Evolutionary conservation across 1,140 invertebrate genomes (phyloP), one percentile per base, ranked within the genome.

Genomic region (Lysiphlebus fabarum): DNA sequence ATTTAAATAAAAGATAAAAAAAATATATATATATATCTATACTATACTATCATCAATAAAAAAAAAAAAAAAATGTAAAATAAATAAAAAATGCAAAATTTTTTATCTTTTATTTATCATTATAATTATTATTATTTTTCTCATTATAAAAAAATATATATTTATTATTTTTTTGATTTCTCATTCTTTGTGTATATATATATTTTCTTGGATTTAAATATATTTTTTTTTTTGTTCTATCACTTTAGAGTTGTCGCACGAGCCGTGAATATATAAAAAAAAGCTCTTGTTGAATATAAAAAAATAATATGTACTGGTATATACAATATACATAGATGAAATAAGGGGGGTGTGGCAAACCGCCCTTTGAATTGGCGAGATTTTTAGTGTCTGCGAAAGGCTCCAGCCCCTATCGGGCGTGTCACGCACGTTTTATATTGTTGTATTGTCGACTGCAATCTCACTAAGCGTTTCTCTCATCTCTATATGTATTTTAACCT

Each of bases 381-480:
- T 79, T 78, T 61, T 77, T 69, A 70, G 72, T 74, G 75, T 71
- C 73, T 73, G 74, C 48, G 41, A 40, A 11, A 10, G 17, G 36
- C 58, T 53, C 50, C 47, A 47, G 44, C 62, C 62, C 62, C 48
- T 69, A 71, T 71, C 75, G 76, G 75, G 74, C 74, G 76, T 78
- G 76, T 78, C 75, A 77, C 74, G 71, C 70, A 74, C 70, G 70
- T 67, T 26, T n/a, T 70, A 73, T 72, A 77, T 78, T 78, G 73
- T 78, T 70, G 73, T 74, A 77, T 78, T 78, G 76, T 78, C 77
- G 74, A 68, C 67, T 72, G 77, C 77, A 79, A 79, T 79, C 71
- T 76, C 75, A 70, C 77, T 78, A 78, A 79, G 76, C 77, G 77
- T 73, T 78, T 78, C 51, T 12, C 56, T 12, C 38, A 12, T 53